Evolutionary conservation across 1,140 invertebrate genomes (phyloP).

Genomic region (Drosophila tsacasi): DNA sequence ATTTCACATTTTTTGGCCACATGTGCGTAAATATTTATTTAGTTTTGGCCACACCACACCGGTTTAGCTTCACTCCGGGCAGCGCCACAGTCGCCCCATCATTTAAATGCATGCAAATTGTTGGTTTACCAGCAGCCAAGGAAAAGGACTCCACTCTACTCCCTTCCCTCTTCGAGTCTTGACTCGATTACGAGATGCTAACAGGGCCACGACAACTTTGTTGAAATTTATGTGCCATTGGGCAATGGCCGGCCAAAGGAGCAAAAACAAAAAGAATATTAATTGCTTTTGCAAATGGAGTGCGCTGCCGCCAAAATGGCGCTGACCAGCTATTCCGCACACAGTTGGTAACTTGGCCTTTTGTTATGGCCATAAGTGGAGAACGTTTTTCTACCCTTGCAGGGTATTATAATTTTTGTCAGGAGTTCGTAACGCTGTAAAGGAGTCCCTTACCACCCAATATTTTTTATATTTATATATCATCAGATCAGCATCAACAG

Average conservation of each 20-base stretch:
- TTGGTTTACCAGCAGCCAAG: constrained; percentile 38
- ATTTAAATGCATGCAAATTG: constrained; percentile 81
- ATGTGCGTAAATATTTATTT: constrained; percentile 80
- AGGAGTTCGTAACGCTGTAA: background rate
- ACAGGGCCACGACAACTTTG: constrained; percentile 53
- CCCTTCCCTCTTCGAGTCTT: constrained; percentile 19
- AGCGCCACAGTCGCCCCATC: constrained; percentile 46
- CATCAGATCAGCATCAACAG: no score
- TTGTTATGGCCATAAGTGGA: constrained; percentile 57
- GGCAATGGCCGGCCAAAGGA: constrained; percentile 33
- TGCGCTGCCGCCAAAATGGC: constrained; percentile 64
- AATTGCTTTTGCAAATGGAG: constrained; percentile 83
- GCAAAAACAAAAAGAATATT: constrained; percentile 62
- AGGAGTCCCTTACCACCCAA: background rate
- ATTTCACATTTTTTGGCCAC: constrained; percentile 76
- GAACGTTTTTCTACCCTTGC: constrained; percentile 15
- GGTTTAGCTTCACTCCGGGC: constrained; percentile 42
- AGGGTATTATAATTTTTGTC: background rate
- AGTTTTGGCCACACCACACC: constrained; percentile 64
- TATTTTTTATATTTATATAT: no score
- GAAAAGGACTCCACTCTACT: background rate
- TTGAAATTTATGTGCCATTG: constrained; percentile 81
- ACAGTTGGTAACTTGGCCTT: constrained; percentile 64
- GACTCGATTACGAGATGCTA: constrained; percentile 58
- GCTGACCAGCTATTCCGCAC: constrained; percentile 45